Evolutionary conservation across 2,113 vertebrate genomes (phyloP), one percentile per base, ranked within the genome.

Genomic region (Argyrosomus japonicus): DNA sequence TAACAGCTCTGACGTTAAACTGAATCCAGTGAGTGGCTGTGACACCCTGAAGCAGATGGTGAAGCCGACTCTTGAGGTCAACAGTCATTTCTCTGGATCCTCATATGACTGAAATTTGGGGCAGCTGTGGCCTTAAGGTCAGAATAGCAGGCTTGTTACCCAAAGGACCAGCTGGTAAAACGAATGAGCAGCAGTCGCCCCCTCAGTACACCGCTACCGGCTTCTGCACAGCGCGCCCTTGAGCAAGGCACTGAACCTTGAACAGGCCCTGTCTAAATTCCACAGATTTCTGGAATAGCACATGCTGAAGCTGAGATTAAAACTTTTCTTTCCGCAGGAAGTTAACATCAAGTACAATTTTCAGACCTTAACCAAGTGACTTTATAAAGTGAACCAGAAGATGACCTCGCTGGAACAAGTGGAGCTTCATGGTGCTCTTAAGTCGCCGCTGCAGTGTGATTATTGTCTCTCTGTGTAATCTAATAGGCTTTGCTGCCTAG

Each of bases 31-130:
- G 57, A 73, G 68, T 0, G 53, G 68, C 32, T 0, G 18, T 50
- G 54, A 8, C 14, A 45, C 63, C 68, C 80, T 53, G 77, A 8
- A 81, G 81, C 77, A 86, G 77, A 84, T 68, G 77, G 77, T 17
- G 69, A 56, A 65, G 13, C 11, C 17, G 25, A 47, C 48, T 65
- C 74, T 8, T 40, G 45, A 75, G 79, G 70, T 72, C 70, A 75
- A 3, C 75, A 51, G 75, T 72, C 75, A 68, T 75, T 1, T 82
- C 50, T 64, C 29, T 21, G 68, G 17, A 54, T 63, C 58, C 21
- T 67, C 6, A 0, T 43, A 8, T 7, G 47, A 32, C 40, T 48
- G 14, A 63, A 53, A 81, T 83, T 67, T 86, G 60, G 65, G 43
- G 25, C 81, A 77, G 53, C 54, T 4, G 53, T 32, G 57, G 70